Evolutionary conservation across 2,113 vertebrate species (phyloP).

Genomic region (Neodontobutis hainanensis): DNA sequence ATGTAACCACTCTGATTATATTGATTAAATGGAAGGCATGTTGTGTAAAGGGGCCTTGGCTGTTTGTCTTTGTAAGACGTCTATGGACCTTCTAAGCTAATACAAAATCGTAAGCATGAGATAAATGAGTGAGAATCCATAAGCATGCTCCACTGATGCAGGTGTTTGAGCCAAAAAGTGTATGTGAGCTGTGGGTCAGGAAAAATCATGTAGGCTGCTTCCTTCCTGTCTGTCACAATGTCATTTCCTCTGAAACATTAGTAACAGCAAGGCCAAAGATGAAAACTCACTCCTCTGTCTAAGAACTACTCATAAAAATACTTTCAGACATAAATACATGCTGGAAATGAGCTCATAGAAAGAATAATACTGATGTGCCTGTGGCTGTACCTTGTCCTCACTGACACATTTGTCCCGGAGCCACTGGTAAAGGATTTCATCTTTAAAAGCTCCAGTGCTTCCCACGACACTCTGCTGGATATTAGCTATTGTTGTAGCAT

Average conservation of each 20-base stretch:
- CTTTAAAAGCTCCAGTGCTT: conserved; percentile 96
- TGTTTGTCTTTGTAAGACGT: no score
- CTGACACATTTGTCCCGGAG: conserved; percentile 91
- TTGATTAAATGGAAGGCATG: no score
- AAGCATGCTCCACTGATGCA: background rate
- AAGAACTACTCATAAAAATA: background rate
- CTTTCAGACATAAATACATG: background rate
- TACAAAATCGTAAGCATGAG: no score
- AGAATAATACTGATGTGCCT: background rate
- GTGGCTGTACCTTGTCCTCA: conserved; percentile 88
- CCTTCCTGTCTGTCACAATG: conserved; percentile 49
- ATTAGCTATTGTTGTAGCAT: conserved; percentile 97
- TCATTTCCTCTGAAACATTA: conserved; percentile 36
- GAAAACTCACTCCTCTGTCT: background rate
- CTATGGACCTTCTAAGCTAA: no score
- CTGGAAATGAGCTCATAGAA: no score
- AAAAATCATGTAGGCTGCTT: conserved; percentile 17
- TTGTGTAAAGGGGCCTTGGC: no score
- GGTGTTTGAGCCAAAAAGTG: conserved; percentile 22
- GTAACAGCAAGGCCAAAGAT: conserved; percentile 13
- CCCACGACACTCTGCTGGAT: conserved; percentile 98
- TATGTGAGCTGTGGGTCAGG: conserved; percentile 19
- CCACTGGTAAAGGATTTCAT: conserved; percentile 96
- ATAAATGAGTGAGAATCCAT: background rate
- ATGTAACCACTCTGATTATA: no score